Percentiles rank a stretch among this genome's conserved stretches.
These are phyloP conservation scores for Dinoponera quadriceps DNA, from an alignment of 1,140 invertebrate species.

Conservation along the genomic window DNA sequence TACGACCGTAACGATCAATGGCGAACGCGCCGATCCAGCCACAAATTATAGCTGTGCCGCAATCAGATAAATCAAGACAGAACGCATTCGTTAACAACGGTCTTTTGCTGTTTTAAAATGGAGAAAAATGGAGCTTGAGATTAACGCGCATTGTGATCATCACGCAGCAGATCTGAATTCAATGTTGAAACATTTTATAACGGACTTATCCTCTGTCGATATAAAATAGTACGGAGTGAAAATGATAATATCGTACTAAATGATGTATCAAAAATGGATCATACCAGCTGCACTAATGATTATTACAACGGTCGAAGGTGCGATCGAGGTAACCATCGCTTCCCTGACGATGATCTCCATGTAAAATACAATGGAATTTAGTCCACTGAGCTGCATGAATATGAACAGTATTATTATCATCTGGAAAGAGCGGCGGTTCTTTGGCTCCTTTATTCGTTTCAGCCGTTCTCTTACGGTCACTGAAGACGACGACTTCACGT, in stretches of 20 bases:
- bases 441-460: constrained; percentile 61
- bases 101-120: not conserved
- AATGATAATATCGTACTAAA: not conserved
- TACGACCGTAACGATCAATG: constrained; percentile 90
- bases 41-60: constrained; percentile 49
- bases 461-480: constrained; percentile 42
- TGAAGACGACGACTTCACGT: constrained; percentile 61
- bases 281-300: constrained; percentile 89
- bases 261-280: constrained; percentile 62
- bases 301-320: constrained; percentile 87
- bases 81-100: not conserved
- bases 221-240: not conserved
- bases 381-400: constrained; percentile 91
- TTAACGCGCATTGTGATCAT: not conserved
- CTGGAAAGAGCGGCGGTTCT: constrained; percentile 88
- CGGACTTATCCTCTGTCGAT: not conserved
- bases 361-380: constrained; percentile 91
- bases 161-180: not conserved
- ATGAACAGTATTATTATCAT: constrained; percentile 89
- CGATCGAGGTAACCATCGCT: constrained; percentile 84
- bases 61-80: not conserved
- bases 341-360: constrained; percentile 90
- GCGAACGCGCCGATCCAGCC: constrained; percentile 75
- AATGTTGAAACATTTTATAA: not conserved
- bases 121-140: not conserved